Conservation (phyloP, 2,113 vertebrate species). For the Fulmarus glacialis region DNA sequence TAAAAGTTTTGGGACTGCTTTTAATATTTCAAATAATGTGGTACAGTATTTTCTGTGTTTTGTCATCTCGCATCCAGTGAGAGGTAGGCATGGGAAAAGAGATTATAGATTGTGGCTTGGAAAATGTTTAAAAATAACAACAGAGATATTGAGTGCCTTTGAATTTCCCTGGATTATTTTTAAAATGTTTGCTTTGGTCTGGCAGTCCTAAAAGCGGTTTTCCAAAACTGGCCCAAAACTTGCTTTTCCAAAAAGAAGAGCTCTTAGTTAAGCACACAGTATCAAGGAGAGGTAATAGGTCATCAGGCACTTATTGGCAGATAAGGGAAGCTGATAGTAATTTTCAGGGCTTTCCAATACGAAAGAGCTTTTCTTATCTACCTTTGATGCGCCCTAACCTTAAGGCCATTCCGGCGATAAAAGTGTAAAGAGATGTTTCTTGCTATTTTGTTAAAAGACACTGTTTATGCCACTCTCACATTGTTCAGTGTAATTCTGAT, state of each 20-base stretch:
- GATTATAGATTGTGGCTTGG: background rate
- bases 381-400: background rate
- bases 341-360: background rate
- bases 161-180: background rate
- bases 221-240: background rate
- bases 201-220: background rate
- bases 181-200: background rate
- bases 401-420: background rate
- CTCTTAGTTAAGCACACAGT: background rate
- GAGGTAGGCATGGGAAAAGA: background rate
- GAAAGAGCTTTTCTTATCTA: background rate
- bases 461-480: background rate
- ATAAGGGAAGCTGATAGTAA: background rate
- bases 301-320: background rate
- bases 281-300: background rate
- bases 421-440: background rate
- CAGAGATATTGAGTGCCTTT: background rate
- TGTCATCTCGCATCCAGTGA: background rate
- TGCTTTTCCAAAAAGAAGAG: background rate
- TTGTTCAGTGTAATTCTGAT: background rate
- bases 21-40: background rate
- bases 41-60: background rate
- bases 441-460: background rate
- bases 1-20: background rate
- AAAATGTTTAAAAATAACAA: background rate